These are phyloP conservation scores for Timandra comae DNA, from an alignment of 2,888 invertebrate genomes.

Conservation along the genomic window DNA sequence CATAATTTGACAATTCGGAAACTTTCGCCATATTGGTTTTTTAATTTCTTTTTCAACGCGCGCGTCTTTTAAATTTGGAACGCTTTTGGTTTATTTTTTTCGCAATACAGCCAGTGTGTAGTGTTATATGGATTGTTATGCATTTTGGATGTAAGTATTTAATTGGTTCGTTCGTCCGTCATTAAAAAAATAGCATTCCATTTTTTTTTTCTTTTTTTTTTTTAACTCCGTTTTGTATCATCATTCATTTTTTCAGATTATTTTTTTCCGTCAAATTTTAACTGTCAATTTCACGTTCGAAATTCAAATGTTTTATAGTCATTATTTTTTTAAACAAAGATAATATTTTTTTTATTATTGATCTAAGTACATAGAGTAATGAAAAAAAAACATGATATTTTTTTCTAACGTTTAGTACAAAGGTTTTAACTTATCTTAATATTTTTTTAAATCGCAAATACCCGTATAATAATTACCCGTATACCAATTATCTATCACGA, in stretches of 20 bases:
- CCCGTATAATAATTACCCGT: constrained; percentile 64
- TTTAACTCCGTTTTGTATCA: too few relatives aligned
- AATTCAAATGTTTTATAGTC: too few relatives aligned
- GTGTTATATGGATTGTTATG: constrained; percentile 63
- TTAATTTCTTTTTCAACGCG: constrained; percentile 23
- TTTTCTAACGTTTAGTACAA: too few relatives aligned
- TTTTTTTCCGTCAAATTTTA: too few relatives aligned
- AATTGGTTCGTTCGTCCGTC: constrained; percentile 63
- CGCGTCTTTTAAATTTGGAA: constrained; percentile 29
- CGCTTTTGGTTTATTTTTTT: constrained; percentile 26
- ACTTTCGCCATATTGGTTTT: constrained; percentile 14
- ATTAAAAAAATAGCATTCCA: constrained; percentile 22
- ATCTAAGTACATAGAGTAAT: too few relatives aligned
- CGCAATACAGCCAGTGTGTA: constrained; percentile 25
- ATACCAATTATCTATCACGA: constrained; percentile 74
- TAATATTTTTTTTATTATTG: too few relatives aligned
- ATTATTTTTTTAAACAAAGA: too few relatives aligned
- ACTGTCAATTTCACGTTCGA: too few relatives aligned
- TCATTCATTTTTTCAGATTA: too few relatives aligned
- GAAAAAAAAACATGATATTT: too few relatives aligned
- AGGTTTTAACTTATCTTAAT: constrained; percentile 7
- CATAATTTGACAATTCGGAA: constrained; percentile 24
- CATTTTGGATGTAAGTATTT: constrained; percentile 62
- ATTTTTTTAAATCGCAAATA: constrained; percentile 39
- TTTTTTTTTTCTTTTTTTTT: constrained; percentile 28